Evolutionary conservation across 1,140 invertebrate species (phyloP).

Genomic region (Polypedilum pembai): DNA sequence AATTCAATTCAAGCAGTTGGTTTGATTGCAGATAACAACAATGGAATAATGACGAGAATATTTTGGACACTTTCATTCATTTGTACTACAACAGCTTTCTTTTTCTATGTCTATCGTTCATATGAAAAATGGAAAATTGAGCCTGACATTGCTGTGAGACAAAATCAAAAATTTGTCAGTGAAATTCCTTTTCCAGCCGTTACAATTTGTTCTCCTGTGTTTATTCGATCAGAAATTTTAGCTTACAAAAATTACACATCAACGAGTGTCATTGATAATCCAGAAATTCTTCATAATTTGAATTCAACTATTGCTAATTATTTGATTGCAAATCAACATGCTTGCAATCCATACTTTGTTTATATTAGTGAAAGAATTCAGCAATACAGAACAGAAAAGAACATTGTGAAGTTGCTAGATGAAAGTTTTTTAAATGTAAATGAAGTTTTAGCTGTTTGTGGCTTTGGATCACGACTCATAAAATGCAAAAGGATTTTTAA

Average conservation of each 20-base stretch:
- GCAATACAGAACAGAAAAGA: background rate
- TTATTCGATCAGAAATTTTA: background rate
- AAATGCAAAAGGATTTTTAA: background rate
- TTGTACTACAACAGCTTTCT: background rate
- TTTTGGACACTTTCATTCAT: background rate
- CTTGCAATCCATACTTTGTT: background rate
- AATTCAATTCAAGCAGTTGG: no score
- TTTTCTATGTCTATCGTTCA: background rate
- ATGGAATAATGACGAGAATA: background rate
- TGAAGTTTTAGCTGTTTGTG: background rate
- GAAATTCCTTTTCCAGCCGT: background rate
- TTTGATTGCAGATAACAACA: no score
- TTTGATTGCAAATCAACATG: background rate
- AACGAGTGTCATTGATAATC: background rate
- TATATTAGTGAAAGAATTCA: background rate
- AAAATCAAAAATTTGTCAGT: background rate
- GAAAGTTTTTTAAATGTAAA: background rate
- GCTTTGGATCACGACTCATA: background rate
- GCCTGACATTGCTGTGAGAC: background rate
- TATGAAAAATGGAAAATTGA: background rate
- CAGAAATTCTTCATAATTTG: background rate
- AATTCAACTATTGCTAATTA: background rate
- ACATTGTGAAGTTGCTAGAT: background rate
- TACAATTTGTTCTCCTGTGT: background rate
- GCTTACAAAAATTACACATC: background rate